These are phyloP conservation scores for Chalcosyrphus nemorum DNA, from an alignment of 2,888 invertebrate species.

Conservation along the genomic window DNA sequence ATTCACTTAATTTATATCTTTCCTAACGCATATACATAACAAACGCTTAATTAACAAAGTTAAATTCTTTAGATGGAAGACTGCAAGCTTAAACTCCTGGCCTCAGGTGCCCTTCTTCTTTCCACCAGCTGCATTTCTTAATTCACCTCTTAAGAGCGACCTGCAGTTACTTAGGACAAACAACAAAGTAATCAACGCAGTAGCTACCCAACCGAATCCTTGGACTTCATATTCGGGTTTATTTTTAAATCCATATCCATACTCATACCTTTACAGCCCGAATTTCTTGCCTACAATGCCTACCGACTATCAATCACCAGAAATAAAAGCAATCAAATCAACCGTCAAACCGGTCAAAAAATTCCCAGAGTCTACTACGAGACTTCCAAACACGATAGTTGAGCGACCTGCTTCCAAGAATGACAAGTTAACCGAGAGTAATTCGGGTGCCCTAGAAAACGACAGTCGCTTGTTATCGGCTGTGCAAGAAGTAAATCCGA, in stretches of 20 bases:
- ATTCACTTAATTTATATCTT: not conserved
- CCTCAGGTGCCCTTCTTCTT: slow-evolving; percentile 71
- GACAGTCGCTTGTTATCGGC: slow-evolving; percentile 78
- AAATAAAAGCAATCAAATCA: slow-evolving; percentile 1
- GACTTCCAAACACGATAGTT: slow-evolving; percentile 55
- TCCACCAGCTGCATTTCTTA: slow-evolving; percentile 33
- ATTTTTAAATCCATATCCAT: slow-evolving; percentile 53
- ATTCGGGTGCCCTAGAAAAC: slow-evolving; percentile 74
- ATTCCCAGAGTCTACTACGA: slow-evolving; percentile 76
- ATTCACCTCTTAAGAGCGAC: slow-evolving; percentile 11
- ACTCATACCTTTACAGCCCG: slow-evolving; percentile 57
- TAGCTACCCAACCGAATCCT: not conserved
- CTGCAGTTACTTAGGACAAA: slow-evolving; percentile 23
- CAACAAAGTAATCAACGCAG: slow-evolving; percentile 17
- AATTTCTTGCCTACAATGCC: slow-evolving; percentile 1
- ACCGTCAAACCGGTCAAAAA: slow-evolving; percentile 71
- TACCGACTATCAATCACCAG: not conserved
- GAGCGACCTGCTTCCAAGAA: slow-evolving; percentile 22
- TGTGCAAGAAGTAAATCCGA: slow-evolving; percentile 78
- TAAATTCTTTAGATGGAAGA: slow-evolving; percentile 77
- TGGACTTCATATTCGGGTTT: slow-evolving; percentile 37
- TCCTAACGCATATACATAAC: not conserved
- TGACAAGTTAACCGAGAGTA: slow-evolving; percentile 23
- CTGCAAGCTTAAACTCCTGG: slow-evolving; percentile 78
- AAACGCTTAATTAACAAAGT: slow-evolving; percentile 50